Evolutionary conservation across 2,797 vertebrate genomes (phyloP).

Genomic region (Pagetopsis macropterus): DNA sequence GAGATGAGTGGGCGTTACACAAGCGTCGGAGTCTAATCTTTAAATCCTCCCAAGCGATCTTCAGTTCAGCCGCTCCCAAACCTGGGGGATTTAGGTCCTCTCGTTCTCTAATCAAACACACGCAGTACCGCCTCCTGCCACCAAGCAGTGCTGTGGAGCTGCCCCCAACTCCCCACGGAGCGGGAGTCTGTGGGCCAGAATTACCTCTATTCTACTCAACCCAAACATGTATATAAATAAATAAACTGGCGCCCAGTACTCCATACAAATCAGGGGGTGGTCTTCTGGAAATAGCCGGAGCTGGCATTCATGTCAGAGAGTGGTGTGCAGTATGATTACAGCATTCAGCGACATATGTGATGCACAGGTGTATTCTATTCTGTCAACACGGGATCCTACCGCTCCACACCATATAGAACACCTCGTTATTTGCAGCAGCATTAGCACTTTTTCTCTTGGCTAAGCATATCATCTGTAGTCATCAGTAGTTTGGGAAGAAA

Average conservation of each 20-base stretch:
- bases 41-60: conserved; percentile 85
- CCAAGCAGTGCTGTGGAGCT: conserved; percentile 61
- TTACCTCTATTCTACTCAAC: not conserved
- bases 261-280: conserved; percentile 20
- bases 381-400: not conserved
- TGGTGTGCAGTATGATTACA: conserved; percentile 7
- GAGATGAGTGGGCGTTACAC: conserved; percentile 83
- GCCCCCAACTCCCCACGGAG: not conserved
- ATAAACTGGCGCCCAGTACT: conserved; percentile 6
- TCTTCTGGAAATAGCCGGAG: conserved; percentile 23
- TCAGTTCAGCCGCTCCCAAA: conserved; percentile 81
- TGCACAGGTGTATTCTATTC: not conserved
- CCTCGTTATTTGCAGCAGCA: conserved; percentile 2
- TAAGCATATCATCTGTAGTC: not conserved
- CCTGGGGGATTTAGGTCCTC: conserved; percentile 81
- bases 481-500: not conserved
- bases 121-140: conserved; percentile 55
- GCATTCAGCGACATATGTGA: not conserved
- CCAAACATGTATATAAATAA: conserved; percentile 26
- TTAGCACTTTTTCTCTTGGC: conserved; percentile 16
- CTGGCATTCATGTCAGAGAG: conserved; percentile 1
- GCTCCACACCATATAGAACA: not conserved
- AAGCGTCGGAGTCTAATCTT: conserved; percentile 83
- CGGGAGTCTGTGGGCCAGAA: conserved; percentile 15
- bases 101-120: conserved; percentile 79